Base-by-base conservation (phyloP, 2,113 vertebrate species). In the Equus quagga region DNA sequence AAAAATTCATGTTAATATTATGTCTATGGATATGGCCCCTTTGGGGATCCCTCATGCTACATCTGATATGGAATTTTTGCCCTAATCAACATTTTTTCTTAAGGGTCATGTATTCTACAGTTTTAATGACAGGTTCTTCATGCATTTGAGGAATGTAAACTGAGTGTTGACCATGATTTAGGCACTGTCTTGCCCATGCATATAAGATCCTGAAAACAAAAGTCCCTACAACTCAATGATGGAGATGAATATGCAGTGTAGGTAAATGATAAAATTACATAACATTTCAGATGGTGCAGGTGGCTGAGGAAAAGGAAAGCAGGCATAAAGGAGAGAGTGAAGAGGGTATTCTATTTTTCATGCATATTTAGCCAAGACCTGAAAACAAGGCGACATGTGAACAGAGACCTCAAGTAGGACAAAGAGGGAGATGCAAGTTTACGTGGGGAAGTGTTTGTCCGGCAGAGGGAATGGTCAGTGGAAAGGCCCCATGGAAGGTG, bases 31-130 rank as follows among this genome's bases (percentile, higher is more conserved):
- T 33, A 24, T 18, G 51, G 4, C 24, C 1, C 14, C 6, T 44
- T n/a, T 78, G 8, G 1, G 24, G 12, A 8, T 13, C 15, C 6
- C 17, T 8, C 13, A 0, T 56, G n/a, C 14, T 6, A 67, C 6
- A 28, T 94, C 19, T 15, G 1, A 67, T 44, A 23, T 12, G 17
- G 12, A 58, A 46, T 11, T 69, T 33, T 54, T 78, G 28, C 33
- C 14, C 28, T 1, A 44, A n/a, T 86, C 36, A 69, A 7, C 18
- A 33, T 67, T 26, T 6, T 10, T 19, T 4, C 10, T 11, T 24
- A 36, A 7, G 46, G 15, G 4, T 89, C 15, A 41, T 51, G 17
- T 84, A 64, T 51, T 23, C 3, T 51, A 72, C 46, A 75, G 13
- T 56, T 75, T 76, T 54, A 41, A 24, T 75, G 21, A 62, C 23